Evolutionary conservation across 1,140 invertebrate species (phyloP), one percentile per base, ranked within the genome.

Genomic region (Drosophila paulistorum): DNA sequence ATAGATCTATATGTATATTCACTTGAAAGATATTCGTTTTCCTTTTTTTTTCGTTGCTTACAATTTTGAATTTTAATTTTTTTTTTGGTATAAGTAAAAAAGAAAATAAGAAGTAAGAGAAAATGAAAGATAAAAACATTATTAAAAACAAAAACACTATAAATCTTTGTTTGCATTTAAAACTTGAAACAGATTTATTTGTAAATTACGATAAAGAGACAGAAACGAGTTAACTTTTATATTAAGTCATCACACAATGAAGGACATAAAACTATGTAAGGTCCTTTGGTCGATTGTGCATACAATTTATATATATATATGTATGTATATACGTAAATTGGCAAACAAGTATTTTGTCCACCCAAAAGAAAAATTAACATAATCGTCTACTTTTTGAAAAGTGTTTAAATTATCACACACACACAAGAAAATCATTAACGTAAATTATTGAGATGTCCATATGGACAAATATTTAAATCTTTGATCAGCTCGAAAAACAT

Each of bases 131-230:
- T 60, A 68, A 26, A 30, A 74, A 66, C 13, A 23, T 70, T 42
- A 77, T 63, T 70, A 54, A 30, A 30, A 30, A 30, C 30, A 30
- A 30, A 30, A 74, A 74, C 54, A 64, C 67, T 61, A 35, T 57
- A 23, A 51, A 20, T 79, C 65, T 87, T 74, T 63, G 87, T 68
- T 83, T 77, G 83, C 83, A 86, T 86, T 86, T 86, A 87, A 77
- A 74, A 51, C 65, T 67, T 70, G 62, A 79, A 83, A 37, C 76
- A 61, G 62, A 68, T 75, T 78, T 64, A 81, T 65, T 65, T 81
- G 74, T 82, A 59, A 81, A 70, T 68, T 62, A 14, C 51, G 48
- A 58, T 45, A 30, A 30, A 51, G 33, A 39, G 61, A 61, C 48
- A 57, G 37, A 69, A 59, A 55, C 59, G 23, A 68, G 48, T 68